phyloP scores from a whole-genome alignment of 2,888 invertebrate genomes.

The Brenthis daphne region DNA sequence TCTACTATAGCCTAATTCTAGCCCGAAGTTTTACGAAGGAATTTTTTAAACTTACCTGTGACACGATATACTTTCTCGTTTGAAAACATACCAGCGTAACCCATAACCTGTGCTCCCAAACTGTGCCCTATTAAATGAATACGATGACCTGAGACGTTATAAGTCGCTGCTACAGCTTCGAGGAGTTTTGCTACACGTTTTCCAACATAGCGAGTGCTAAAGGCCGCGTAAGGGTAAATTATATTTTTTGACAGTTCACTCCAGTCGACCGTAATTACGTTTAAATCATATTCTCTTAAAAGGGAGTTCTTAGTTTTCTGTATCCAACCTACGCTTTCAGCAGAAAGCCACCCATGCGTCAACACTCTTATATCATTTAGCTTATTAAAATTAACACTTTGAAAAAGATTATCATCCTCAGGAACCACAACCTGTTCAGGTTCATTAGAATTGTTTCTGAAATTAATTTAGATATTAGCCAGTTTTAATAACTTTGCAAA shows the following conservation, averaged over 20 bases:
- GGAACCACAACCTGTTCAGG: conserved; percentile 58
- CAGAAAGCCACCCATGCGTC: conserved; percentile 81
- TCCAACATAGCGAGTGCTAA: conserved; percentile 71
- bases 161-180: conserved; percentile 49
- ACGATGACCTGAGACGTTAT: conserved; percentile 47
- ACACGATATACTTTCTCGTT: conserved; percentile 75
- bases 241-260: conserved; percentile 62
- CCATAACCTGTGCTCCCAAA: conserved; percentile 84
- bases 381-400: conserved; percentile 63
- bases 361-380: conserved; percentile 72
- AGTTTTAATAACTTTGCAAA: too few relatives aligned
- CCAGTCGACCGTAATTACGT: conserved; percentile 80
- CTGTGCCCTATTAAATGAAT: conserved; percentile 80
- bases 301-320: conserved; percentile 69
- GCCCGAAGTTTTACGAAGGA: neutral
- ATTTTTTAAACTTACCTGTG: conserved; percentile 70
- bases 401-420: conserved; percentile 44
- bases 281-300: conserved; percentile 65
- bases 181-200: conserved; percentile 61
- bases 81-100: conserved; percentile 79
- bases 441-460: conserved; percentile 54
- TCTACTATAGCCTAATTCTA: neutral
- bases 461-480: conserved; percentile 31
- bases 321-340: conserved; percentile 61
- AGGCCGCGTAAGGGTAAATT: conserved; percentile 68